These are phyloP conservation scores for Alitta virens DNA, from an alignment of 2,888 invertebrate genomes.

Conservation along the genomic window DNA sequence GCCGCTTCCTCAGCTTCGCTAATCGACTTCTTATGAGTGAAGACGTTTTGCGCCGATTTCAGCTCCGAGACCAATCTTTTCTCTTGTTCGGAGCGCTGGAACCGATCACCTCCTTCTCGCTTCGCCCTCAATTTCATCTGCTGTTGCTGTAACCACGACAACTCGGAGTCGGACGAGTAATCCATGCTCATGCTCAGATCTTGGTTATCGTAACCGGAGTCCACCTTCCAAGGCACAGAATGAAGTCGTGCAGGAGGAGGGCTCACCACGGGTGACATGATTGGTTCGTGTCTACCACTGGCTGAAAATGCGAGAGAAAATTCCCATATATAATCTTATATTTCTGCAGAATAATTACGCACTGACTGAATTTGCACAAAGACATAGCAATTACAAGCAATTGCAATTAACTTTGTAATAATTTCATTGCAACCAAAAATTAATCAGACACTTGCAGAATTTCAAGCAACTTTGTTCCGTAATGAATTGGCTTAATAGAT, in stretches of 20 bases:
- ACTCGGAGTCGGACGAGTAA: constrained; percentile 30
- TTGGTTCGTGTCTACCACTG: constrained; percentile 4
- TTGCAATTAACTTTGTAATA: no score
- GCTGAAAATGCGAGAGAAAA: no score
- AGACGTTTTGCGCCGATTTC: constrained; percentile 46
- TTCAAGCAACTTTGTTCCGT: no score
- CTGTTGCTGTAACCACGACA: constrained; percentile 32
- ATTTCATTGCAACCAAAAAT: no score
- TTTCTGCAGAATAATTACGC: no score
- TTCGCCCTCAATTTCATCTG: constrained; percentile 46
- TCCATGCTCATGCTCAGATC: constrained; percentile 21
- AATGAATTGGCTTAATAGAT: no score
- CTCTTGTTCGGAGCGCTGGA: constrained; percentile 59
- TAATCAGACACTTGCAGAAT: no score
- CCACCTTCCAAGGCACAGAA: constrained; percentile 41
- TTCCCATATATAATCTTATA: no score
- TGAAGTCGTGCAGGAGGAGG: constrained; percentile 23
- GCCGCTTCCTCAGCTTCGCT: constrained; percentile 54
- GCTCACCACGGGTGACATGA: constrained; percentile 15
- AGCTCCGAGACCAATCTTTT: constrained; percentile 76
- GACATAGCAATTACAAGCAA: no score
- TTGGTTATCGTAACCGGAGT: constrained; percentile 37
- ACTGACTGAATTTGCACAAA: no score
- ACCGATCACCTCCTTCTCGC: constrained; percentile 36
- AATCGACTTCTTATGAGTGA: constrained; percentile 64